Conservation (phyloP, 2,888 invertebrate genomes). For the Papilio gigon region DNA sequence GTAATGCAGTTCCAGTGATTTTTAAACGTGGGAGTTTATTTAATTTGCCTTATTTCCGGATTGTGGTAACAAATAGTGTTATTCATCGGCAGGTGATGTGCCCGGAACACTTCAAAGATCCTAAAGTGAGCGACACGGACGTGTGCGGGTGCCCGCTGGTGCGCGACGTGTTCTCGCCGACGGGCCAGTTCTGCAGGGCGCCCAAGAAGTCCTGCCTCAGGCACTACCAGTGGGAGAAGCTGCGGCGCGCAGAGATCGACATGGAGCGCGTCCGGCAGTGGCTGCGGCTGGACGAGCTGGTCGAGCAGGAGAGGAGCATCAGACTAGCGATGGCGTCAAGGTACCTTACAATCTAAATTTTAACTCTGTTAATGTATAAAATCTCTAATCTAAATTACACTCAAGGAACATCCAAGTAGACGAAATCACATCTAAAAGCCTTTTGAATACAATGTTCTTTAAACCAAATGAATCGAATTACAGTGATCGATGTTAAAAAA, state of each 20-base stretch:
- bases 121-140: constrained; percentile 92
- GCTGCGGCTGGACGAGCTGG: constrained; percentile 95
- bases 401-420: no score
- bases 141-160: constrained; percentile 97
- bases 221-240: constrained; percentile 98
- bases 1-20: no score
- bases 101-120: constrained; percentile 98
- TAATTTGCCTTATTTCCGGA: no score
- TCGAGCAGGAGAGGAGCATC: constrained; percentile 96
- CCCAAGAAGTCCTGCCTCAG: constrained; percentile 95
- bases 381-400: no score
- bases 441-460: no score
- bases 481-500: no score
- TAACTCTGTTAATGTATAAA: no score
- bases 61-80: neutral
- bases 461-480: no score
- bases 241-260: constrained; percentile 96
- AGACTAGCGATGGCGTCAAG: constrained; percentile 85
- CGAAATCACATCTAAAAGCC: no score
- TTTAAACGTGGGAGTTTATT: no score
- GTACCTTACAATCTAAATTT: no score
- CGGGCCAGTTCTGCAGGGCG: constrained; percentile 92
- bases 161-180: constrained; percentile 90
- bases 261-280: constrained; percentile 96
- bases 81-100: constrained; percentile 86